Evolutionary conservation across 2,113 vertebrate species (phyloP), one percentile per base, ranked within the genome.

Genomic region (Percina caprodes): DNA sequence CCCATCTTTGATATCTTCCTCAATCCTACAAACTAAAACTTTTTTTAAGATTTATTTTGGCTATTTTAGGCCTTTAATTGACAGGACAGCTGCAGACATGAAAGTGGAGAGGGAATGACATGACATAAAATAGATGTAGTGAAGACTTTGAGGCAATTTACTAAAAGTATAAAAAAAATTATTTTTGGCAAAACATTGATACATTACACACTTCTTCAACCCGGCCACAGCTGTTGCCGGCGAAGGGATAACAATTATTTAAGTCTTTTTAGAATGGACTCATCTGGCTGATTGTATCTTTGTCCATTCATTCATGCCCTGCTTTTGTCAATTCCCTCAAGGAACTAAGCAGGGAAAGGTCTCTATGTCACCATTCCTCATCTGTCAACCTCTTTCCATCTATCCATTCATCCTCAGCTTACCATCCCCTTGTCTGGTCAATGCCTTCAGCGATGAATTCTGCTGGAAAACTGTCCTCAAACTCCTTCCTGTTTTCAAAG

Each of bases 381-480:
- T 68, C 33, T 16, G 26, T 73, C 56, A 69, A 35, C 39, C 30
- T 61, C 15, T 69, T 68, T 63, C 46, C 11, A 72, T 39, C 58
- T 3, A 21, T 56, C 67, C 21, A 71, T 62, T 84, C 58, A 69
- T 68, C 13, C 77, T 21, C 42, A 46, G 45, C 91, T 91, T 91
- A 99, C 98, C 98, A 99, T 93, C 98, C 98, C 83, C 98, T 95
- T 3, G 97, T 99, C 89, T 99, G 98, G 92, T 99, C 98, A 33
- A 99, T 99, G 89, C 98, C 98, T 92, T 99, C 98, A 0, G 96
- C 98, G 65, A 99, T 99, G 95, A 99, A 99, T 92, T 99, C 98
- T 3, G 98, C 98, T 0, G 98, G 98, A 88, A 99, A 99, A 2
- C 94, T 85, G 11, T 99, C 98, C 81, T 99, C 97, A 77, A 99